Conservation (phyloP, 2,113 vertebrate genomes). For the Alosa alosa region DNA sequence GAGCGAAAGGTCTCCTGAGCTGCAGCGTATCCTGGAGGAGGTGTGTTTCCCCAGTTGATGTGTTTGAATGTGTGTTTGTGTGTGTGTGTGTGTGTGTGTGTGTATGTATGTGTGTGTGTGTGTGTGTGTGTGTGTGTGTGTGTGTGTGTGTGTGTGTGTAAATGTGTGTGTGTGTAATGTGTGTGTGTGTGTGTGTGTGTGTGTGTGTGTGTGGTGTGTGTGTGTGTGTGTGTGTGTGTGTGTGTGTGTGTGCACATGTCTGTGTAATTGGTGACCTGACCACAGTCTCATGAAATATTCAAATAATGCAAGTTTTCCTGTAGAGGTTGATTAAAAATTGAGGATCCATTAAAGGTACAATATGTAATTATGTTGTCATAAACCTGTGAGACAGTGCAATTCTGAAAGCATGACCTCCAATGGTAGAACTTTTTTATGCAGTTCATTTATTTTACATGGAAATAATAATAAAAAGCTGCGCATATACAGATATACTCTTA, state of each 20-base stretch:
- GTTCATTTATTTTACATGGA: too few relatives aligned
- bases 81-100: too few relatives aligned
- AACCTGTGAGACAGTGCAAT: too few relatives aligned
- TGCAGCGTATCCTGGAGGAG: slow-evolving; percentile 75
- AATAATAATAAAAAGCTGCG: too few relatives aligned
- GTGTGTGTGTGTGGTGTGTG: background rate
- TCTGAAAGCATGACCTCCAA: too few relatives aligned
- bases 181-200: background rate
- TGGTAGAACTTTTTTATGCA: too few relatives aligned
- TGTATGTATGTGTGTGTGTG: slow-evolving; percentile 14
- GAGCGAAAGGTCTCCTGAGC: slow-evolving; percentile 43
- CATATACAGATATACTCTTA: too few relatives aligned
- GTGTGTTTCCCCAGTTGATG: slow-evolving; percentile 28
- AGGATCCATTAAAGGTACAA: background rate
- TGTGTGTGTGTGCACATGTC: background rate
- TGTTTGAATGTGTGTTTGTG: too few relatives aligned
- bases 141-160: too few relatives aligned
- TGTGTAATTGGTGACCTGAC: slow-evolving; percentile 22
- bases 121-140: background rate
- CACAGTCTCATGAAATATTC: slow-evolving; percentile 20
- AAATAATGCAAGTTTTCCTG: slow-evolving; percentile 2
- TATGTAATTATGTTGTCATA: too few relatives aligned
- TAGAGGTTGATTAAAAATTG: background rate
- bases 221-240: slow-evolving; percentile 20
- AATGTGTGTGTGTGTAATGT: background rate